Percentiles rank a stretch among this genome's conserved stretches.
phyloP scores from a whole-genome alignment of 2,797 vertebrate genomes.

The Macrochelys suwanniensis region DNA sequence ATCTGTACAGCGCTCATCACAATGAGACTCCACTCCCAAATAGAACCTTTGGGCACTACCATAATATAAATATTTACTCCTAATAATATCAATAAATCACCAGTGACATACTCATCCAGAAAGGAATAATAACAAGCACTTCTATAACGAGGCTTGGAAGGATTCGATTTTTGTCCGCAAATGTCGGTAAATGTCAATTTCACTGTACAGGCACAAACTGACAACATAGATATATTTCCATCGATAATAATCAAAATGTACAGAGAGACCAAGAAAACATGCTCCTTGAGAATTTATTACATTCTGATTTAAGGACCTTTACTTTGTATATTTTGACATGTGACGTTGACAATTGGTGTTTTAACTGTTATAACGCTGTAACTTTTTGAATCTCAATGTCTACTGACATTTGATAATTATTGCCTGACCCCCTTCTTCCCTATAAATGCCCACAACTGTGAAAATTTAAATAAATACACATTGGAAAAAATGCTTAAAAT shows the following conservation, averaged over 20 bases:
- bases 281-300: not conserved
- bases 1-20: constrained; percentile 9
- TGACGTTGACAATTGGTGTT: not conserved
- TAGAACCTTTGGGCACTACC: not conserved
- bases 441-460: not conserved
- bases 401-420: not conserved
- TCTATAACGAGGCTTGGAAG: not conserved
- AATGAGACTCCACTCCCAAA: not conserved
- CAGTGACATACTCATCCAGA: constrained; percentile 10
- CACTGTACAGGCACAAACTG: not conserved
- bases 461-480: not conserved
- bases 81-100: constrained; percentile 25
- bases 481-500: not conserved
- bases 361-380: not conserved
- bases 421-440: not conserved
- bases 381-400: not conserved
- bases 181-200: not conserved
- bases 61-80: constrained; percentile 1
- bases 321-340: not conserved
- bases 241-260: not conserved
- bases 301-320: not conserved
- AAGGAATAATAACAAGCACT: constrained; percentile 3
- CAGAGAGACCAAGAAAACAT: not conserved
- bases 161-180: not conserved
- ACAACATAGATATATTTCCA: not conserved